These are phyloP conservation scores for Halocaridina rubra DNA, from an alignment of 2,888 invertebrate genomes.

Conservation along the genomic window DNA sequence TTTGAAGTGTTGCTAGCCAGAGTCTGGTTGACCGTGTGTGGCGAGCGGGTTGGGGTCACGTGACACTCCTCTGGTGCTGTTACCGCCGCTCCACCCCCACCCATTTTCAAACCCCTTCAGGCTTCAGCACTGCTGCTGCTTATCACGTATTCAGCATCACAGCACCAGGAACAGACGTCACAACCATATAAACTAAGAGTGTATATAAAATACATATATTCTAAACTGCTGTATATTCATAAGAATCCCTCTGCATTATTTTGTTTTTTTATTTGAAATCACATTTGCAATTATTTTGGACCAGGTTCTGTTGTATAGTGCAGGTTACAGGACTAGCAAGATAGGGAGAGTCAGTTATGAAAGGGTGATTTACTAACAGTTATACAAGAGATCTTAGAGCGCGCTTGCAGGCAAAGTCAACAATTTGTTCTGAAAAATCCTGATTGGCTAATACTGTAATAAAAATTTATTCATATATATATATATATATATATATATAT, in stretches of 20 bases:
- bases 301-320: not conserved
- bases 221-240: too few relatives aligned
- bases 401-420: too few relatives aligned
- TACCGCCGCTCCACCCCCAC: conserved; percentile 47
- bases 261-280: not conserved
- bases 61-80: conserved; percentile 47
- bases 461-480: not conserved
- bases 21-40: conserved; percentile 39
- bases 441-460: not conserved
- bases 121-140: not conserved
- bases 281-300: not conserved
- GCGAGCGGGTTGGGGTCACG: conserved; percentile 51
- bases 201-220: too few relatives aligned
- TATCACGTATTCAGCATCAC: not conserved
- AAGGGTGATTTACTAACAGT: too few relatives aligned
- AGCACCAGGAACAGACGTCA: not conserved
- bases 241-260: not conserved
- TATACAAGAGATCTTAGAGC: too few relatives aligned
- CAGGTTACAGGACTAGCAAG: too few relatives aligned
- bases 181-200: too few relatives aligned
- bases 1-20: conserved; percentile 49
- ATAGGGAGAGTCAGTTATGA: too few relatives aligned
- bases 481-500: not conserved
- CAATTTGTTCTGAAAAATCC: not conserved
- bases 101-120: conserved; percentile 6